Evolutionary conservation across 1,140 invertebrate genomes (phyloP), one percentile per base, ranked within the genome.

Genomic region (Dreissena polymorpha): DNA sequence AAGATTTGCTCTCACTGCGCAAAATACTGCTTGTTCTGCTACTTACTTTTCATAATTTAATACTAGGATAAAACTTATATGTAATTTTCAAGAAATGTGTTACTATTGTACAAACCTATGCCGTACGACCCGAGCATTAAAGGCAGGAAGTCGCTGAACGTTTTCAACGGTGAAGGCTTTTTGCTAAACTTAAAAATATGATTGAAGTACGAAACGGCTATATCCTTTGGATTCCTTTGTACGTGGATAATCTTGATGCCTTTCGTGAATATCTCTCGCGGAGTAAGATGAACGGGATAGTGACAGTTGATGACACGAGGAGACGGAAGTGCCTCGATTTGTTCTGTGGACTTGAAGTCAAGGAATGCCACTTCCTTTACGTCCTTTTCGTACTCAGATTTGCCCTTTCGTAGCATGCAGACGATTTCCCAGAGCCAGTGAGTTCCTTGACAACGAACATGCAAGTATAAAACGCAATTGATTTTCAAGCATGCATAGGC

Each of bases 351-450:
- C 39, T 25, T 12, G n/a, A 80, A 72, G 53, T 80, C 78, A 6
- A 80, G 25, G 27, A 80, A 71, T 3, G 57, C 78, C 16, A 55
- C 53, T 50, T 80, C 78, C 27, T 80, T 80, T 6, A 55, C 70
- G 12, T 80, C 70, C 0, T 25, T 67, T 60, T 81, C 78, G 21
- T 81, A 73, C 18, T 73, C 78, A 18, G 78, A 53, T 16, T 27
- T 73, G 0, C 78, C 7, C 71, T 18, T 7, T 72, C 73, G 16
- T 81, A 68, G 69, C 78, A n/a, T n/a, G n/a, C n/a, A n/a, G n/a
- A n/a, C n/a, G n/a, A n/a, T n/a, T n/a, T n/a, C n/a, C n/a, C n/a
- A 81, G 16, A 73, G 57, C 78, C 78, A 81, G 49, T 81, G 78
- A 8, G 78, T 81, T 16, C 78, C 78, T 81, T 10, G 18, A 13